Conservation (phyloP, 1,140 invertebrate genomes). For the Conus betulinus region DNA sequence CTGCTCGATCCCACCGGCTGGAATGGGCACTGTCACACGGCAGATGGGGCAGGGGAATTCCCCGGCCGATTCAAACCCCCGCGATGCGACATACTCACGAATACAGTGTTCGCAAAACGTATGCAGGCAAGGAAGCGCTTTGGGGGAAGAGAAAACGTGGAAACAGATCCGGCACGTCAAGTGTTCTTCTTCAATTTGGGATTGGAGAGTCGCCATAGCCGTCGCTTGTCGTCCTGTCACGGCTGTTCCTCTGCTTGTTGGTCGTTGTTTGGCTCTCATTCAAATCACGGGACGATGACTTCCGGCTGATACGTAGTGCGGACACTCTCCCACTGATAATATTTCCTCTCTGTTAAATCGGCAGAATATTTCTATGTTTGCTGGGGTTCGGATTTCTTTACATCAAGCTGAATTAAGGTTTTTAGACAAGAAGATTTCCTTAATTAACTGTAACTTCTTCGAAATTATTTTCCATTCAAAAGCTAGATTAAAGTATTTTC, state of each 20-base stretch:
- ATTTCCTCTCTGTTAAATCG: no score
- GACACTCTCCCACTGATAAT: background rate
- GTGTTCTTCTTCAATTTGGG: slow-evolving; percentile 64
- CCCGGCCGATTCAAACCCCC: slow-evolving; percentile 49
- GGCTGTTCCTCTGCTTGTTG: background rate
- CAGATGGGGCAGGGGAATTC: slow-evolving; percentile 71
- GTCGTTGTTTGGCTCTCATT: slow-evolving; percentile 7
- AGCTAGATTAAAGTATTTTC: background rate
- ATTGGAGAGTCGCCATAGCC: slow-evolving; percentile 38
- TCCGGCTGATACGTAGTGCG: slow-evolving; percentile 24
- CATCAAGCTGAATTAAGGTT: no score
- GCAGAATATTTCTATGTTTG: no score
- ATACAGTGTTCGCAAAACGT: slow-evolving; percentile 70
- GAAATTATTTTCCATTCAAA: no score
- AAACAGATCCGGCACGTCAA: slow-evolving; percentile 71
- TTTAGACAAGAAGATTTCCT: no score
- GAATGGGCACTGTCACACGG: slow-evolving; percentile 51
- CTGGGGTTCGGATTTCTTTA: no score
- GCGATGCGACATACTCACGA: slow-evolving; percentile 57
- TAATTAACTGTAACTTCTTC: no score
- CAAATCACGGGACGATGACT: slow-evolving; percentile 31
- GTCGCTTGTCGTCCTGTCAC: background rate
- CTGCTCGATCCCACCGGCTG: slow-evolving; percentile 52
- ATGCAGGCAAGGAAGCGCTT: slow-evolving; percentile 71
- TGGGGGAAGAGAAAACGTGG: slow-evolving; percentile 59